Conservation (phyloP, 53 echinoderm and acorn worm genomes). For the Echinometra lucunter region DNA sequence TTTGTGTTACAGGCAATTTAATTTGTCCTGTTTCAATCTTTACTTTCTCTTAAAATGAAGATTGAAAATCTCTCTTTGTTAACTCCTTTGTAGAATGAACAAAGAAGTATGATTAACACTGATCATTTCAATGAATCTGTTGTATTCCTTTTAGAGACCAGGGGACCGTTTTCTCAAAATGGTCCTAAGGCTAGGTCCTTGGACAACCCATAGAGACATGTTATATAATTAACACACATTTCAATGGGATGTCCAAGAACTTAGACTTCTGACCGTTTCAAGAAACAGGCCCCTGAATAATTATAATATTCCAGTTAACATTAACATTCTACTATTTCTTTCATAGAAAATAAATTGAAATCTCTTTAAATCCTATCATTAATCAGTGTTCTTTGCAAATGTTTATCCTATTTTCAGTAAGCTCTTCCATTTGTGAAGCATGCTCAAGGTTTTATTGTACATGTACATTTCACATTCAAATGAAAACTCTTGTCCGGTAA, state of each 20-base stretch:
- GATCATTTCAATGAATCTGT: neutral
- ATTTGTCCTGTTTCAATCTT: neutral
- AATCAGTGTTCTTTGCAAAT: neutral
- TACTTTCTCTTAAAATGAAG: neutral
- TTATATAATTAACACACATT: too few species aligned
- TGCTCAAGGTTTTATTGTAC: neutral
- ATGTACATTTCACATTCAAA: neutral
- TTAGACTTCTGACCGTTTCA: too few species aligned
- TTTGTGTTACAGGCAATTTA: neutral
- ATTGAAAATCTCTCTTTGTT: neutral
- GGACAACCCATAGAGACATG: too few species aligned
- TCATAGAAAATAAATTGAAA: too few species aligned
- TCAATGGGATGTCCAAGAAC: too few species aligned
- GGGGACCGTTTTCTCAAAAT: neutral
- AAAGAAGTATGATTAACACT: neutral
- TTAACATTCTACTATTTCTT: too few species aligned
- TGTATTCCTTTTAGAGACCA: neutral
- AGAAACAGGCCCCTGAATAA: too few species aligned
- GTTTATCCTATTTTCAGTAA: neutral
- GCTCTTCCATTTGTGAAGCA: neutral
- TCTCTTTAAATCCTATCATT: neutral
- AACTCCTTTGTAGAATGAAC: neutral
- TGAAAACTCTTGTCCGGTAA: neutral
- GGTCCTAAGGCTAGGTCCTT: too few species aligned
- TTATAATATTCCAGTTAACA: too few species aligned